Base-by-base conservation (phyloP, 2,113 vertebrate genomes). In the Tylochromis polylepis region DNA sequence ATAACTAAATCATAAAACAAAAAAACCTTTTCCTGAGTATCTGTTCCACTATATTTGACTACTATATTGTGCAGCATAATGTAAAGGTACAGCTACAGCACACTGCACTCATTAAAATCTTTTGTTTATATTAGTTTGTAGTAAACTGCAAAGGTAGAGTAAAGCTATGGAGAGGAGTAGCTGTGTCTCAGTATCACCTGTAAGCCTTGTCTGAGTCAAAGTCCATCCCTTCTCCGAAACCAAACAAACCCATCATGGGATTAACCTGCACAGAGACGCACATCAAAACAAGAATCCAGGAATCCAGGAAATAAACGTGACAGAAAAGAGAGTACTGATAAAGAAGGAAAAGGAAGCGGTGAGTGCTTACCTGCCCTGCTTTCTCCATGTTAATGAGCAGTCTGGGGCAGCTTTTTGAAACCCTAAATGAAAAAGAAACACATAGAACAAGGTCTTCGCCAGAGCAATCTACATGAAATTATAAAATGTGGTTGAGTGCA, bases 331-430 rank as follows among this genome's bases (percentile, higher is more conserved):
- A 49, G 2, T 3, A 1, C 10, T 2, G 4, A 31, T 6, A 70
- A 38, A 56, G 5, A 9, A 36, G 3, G 14, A 56, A 22, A 6
- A 5, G n/a, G 3, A 5, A 31, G 6, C 7, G 4, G 16, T 6
- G 5, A 58, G n/a, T 15, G 87, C 93, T 92, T 62, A 98, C 98
- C 97, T 98, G 95, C 46, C 97, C 97, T 0, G 97, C 94, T 93
- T 97, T 98, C 91, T 99, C 98, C 96, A 98, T 98, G 94, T 99
- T 99, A 88, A 98, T 98, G 58, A 98, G 97, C 70, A 98, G 96
- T 29, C 98, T 96, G 0, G 98, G 98, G 22, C 97, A 97, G 41
- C 94, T 96, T 41, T 96, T 96, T 2, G 98, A 95, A 9, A 97
- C 97, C 89, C 98, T 98, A 29, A 83, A 70, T 11, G 43, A 56